Conservation (phyloP, 2,888 invertebrate species). For the Dynastes hyllus region DNA sequence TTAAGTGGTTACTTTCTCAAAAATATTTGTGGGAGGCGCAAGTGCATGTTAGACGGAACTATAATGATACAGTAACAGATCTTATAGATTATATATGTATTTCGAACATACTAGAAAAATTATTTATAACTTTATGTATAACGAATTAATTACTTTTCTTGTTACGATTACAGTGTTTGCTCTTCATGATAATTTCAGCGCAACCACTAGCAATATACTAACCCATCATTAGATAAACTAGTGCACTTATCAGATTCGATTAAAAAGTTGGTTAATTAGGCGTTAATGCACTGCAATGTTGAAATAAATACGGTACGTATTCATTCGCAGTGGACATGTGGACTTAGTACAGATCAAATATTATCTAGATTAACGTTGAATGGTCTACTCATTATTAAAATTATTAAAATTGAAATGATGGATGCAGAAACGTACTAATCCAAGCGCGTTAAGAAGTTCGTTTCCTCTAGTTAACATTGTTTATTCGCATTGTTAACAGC, state of each 20-base stretch:
- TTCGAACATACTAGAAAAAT: not conserved
- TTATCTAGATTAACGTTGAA: not conserved
- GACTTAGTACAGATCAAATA: not conserved
- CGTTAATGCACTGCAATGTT: not conserved
- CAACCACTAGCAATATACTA: not conserved
- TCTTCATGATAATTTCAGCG: slow-evolving; percentile 7
- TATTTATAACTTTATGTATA: not conserved
- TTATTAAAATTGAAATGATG: slow-evolving; percentile 1
- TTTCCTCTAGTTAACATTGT: slow-evolving; percentile 3
- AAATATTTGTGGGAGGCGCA: too few relatives aligned
- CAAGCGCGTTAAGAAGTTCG: not conserved
- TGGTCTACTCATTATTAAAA: not conserved
- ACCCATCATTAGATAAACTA: not conserved
- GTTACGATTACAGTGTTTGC: not conserved
- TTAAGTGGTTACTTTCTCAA: too few relatives aligned
- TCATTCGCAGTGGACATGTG: not conserved
- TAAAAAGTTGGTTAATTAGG: not conserved
- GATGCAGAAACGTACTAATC: not conserved
- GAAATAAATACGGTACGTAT: not conserved
- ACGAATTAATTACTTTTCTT: not conserved
- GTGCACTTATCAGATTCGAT: not conserved
- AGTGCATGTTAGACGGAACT: too few relatives aligned
- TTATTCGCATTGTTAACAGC: not conserved
- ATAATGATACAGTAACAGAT: too few relatives aligned
- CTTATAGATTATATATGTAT: not conserved